phyloP scores from a whole-genome alignment of 2,113 vertebrate genomes.

The Apteryx owenii region DNA sequence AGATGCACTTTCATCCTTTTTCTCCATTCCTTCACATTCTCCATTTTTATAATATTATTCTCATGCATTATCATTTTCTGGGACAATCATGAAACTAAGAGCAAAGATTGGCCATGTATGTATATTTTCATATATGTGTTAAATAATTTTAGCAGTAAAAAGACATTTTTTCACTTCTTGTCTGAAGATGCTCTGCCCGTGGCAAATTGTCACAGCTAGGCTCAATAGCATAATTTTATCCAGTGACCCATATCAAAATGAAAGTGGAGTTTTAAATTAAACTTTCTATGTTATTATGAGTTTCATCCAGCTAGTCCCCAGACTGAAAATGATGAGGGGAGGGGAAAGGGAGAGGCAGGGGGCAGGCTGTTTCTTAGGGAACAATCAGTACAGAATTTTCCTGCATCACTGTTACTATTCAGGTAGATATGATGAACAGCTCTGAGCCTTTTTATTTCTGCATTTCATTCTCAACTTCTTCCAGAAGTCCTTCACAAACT shows the following conservation, averaged over 20 bases:
- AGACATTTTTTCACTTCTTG: background rate
- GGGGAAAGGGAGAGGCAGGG: background rate
- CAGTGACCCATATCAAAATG: rapidly evolving
- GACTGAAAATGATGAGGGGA: background rate
- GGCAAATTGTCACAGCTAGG: background rate
- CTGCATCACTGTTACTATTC: rapidly evolving
- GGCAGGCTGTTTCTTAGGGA: background rate
- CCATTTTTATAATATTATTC: background rate
- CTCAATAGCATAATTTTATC: background rate
- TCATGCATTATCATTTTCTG: background rate
- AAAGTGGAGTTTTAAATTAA: background rate
- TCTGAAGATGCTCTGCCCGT: background rate
- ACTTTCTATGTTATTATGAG: background rate
- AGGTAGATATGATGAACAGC: rapidly evolving
- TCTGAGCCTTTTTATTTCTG: background rate
- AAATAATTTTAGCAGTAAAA: background rate
- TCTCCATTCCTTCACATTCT: background rate
- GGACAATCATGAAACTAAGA: background rate
- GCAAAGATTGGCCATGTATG: background rate
- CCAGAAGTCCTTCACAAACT: background rate
- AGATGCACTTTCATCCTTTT: background rate
- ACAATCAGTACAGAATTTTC: background rate
- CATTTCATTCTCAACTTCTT: background rate
- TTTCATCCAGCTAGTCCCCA: background rate
- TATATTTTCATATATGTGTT: background rate